phyloP scores from a whole-genome alignment of 2,797 vertebrate genomes.

The Anolis apletophallus region DNA sequence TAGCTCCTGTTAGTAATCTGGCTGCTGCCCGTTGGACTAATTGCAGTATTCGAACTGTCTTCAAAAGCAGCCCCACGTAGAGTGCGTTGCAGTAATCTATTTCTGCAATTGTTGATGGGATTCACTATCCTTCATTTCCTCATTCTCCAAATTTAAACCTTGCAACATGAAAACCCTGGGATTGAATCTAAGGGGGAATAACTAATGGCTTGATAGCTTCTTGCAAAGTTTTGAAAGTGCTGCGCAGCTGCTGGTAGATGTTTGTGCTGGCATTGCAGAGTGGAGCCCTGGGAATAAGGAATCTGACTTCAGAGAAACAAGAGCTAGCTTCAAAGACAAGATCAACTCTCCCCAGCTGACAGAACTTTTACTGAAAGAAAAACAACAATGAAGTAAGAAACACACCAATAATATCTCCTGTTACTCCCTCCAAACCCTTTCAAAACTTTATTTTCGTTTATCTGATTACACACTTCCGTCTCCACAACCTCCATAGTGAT shows the following conservation, averaged over 20 bases:
- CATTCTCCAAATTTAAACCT: constrained; percentile 49
- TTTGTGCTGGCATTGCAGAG: constrained; percentile 82
- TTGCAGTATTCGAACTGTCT: too few relatives aligned
- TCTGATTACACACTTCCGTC: constrained; percentile 68
- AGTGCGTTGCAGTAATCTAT: too few relatives aligned
- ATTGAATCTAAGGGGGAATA: constrained; percentile 66
- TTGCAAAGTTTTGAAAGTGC: constrained; percentile 74
- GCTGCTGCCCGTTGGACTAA: too few relatives aligned
- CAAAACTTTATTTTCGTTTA: constrained; percentile 69
- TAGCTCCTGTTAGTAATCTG: too few relatives aligned
- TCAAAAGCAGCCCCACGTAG: too few relatives aligned
- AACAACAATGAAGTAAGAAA: constrained; percentile 82
- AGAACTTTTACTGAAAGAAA: constrained; percentile 82
- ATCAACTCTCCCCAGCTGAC: constrained; percentile 81
- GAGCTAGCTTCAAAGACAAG: constrained; percentile 84
- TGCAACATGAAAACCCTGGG: constrained; percentile 58
- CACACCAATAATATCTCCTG: constrained; percentile 69
- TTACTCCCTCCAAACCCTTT: constrained; percentile 69
- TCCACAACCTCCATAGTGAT: constrained; percentile 62
- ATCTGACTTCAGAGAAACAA: constrained; percentile 85
- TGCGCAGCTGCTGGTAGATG: constrained; percentile 76
- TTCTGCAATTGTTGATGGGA: constrained; percentile 56
- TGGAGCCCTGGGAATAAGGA: constrained; percentile 81
- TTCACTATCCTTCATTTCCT: constrained; percentile 58
- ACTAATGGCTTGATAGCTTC: constrained; percentile 70